Percentiles rank a stretch among this genome's conserved stretches.
These are phyloP conservation scores for Notocelia uddmanniana DNA, from an alignment of 2,888 invertebrate genomes.

Conservation along the genomic window DNA sequence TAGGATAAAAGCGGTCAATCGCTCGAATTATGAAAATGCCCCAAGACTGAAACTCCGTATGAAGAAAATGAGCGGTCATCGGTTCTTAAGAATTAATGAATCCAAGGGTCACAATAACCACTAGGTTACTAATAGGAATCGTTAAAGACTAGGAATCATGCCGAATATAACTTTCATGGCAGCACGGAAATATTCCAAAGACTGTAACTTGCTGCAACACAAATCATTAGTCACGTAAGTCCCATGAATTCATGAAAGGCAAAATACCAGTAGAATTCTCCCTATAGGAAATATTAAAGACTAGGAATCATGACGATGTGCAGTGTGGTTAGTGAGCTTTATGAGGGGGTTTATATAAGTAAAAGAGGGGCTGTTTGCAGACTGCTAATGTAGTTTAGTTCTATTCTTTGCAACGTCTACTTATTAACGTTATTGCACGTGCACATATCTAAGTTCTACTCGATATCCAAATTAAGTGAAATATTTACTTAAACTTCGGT, in stretches of 20 bases:
- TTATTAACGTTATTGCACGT: neutral
- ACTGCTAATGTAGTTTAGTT: neutral
- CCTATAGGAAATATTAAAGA: neutral
- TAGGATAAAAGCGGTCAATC: too few species aligned
- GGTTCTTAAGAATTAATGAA: neutral
- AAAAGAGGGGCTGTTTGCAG: neutral
- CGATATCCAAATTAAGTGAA: neutral
- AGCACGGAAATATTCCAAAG: too few species aligned
- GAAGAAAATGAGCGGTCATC: neutral
- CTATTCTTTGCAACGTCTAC: neutral
- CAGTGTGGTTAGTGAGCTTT: neutral
- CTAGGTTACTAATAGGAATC: neutral
- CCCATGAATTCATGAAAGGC: too few species aligned
- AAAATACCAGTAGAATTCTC: neutral
- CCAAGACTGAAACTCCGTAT: too few species aligned
- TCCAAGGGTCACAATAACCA: too few species aligned
- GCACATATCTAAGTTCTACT: too few species aligned
- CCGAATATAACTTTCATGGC: neutral
- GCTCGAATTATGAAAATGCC: too few species aligned
- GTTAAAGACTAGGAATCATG: neutral
- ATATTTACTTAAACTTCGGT: neutral
- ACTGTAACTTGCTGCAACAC: too few species aligned
- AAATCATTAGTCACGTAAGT: too few species aligned
- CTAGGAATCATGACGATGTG: constrained; percentile 2
- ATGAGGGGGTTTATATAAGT: constrained; percentile 10